Evolutionary conservation across 2,113 vertebrate genomes (phyloP).

Genomic region (Ifrita kowaldi): DNA sequence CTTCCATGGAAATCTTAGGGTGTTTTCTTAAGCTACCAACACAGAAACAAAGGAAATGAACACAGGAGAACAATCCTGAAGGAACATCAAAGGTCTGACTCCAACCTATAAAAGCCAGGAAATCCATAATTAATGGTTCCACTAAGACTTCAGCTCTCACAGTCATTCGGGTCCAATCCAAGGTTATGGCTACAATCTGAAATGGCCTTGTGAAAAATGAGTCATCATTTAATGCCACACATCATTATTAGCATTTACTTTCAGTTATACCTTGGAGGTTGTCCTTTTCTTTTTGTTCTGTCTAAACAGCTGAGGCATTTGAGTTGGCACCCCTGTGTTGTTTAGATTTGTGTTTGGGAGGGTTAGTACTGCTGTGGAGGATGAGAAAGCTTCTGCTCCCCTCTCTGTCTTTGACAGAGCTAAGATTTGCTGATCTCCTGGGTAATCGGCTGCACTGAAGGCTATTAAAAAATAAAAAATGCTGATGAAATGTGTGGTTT

Average conservation of each 20-base stretch:
- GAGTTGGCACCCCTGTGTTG: slow-evolving; percentile 2
- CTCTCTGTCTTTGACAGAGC: slow-evolving; percentile 14
- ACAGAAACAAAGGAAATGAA: slow-evolving; percentile 66
- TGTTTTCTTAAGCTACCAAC: slow-evolving; percentile 66
- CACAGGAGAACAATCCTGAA: slow-evolving; percentile 52
- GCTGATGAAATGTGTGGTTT: slow-evolving; percentile 60
- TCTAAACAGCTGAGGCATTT: slow-evolving; percentile 33
- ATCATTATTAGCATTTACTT: slow-evolving; percentile 51
- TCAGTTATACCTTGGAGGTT: slow-evolving; percentile 28
- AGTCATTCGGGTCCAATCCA: neutral
- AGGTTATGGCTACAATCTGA: slow-evolving; percentile 21
- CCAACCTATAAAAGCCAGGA: slow-evolving; percentile 55
- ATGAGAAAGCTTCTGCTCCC: slow-evolving; percentile 24
- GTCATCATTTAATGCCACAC: slow-evolving; percentile 52
- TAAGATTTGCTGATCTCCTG: slow-evolving; percentile 51
- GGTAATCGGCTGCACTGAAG: neutral
- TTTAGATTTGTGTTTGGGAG: slow-evolving; percentile 29
- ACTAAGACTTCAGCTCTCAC: slow-evolving; percentile 36
- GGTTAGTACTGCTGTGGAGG: neutral
- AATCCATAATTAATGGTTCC: slow-evolving; percentile 62
- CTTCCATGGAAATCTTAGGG: slow-evolving; percentile 42
- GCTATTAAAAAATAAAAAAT: slow-evolving; percentile 43
- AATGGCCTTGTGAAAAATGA: slow-evolving; percentile 19
- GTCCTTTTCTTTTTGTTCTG: slow-evolving; percentile 20
- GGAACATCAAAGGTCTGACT: slow-evolving; percentile 59